These are phyloP conservation scores for Desmodus rotundus DNA, from an alignment of 2,113 vertebrate genomes.

Conservation along the genomic window DNA sequence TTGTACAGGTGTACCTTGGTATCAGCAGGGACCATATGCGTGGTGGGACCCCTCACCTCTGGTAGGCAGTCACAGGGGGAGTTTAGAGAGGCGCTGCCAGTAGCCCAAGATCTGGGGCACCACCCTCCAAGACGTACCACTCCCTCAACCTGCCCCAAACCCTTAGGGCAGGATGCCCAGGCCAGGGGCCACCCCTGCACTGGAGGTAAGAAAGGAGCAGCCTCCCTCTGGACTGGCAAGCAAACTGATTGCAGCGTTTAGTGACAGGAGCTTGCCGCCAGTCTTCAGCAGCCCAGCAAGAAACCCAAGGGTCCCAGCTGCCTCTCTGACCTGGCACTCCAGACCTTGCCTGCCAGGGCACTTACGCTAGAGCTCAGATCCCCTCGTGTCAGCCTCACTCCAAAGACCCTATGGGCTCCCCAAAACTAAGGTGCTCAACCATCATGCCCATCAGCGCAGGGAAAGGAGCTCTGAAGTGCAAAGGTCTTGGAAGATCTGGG, in stretches of 20 bases:
- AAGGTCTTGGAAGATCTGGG: neutral
- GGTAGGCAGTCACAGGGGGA: neutral
- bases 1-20: no score
- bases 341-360: neutral
- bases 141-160: neutral
- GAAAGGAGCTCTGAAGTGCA: neutral
- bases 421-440: neutral
- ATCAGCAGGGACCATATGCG: neutral
- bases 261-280: neutral
- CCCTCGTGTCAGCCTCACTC: neutral
- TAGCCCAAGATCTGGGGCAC: neutral
- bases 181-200: no score
- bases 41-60: neutral
- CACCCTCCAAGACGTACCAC: no score
- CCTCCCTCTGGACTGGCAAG: neutral
- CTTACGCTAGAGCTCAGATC: neutral
- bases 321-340: neutral
- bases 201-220: neutral
- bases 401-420: neutral
- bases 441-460: neutral
- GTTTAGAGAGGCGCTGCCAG: neutral
- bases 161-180: neutral
- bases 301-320: neutral
- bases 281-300: neutral
- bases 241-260: accelerated